These are phyloP conservation scores for Carassius auratus DNA, from an alignment of 2,113 vertebrate species.

Conservation along the genomic window DNA sequence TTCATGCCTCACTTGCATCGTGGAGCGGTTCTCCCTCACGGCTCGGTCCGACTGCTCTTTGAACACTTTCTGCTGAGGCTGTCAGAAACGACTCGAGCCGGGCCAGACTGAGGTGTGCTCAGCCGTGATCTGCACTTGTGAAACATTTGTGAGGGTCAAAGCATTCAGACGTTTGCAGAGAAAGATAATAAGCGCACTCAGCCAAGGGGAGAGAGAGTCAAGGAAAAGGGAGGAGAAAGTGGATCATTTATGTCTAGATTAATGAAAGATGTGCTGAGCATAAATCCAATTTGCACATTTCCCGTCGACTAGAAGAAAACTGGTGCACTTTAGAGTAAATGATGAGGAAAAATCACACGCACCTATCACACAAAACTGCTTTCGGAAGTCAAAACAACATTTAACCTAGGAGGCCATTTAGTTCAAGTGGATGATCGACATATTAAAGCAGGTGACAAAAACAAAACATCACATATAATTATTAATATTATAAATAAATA, in stretches of 20 bases:
- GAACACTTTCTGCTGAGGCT: conserved; percentile 34
- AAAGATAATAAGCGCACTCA: conserved; percentile 2
- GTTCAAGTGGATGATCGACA: conserved; percentile 1
- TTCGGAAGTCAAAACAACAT: neutral
- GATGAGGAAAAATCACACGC: neutral
- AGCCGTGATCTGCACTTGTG: conserved; percentile 38
- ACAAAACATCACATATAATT: neutral
- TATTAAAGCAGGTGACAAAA: neutral
- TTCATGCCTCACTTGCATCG: conserved; percentile 43
- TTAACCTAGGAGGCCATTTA: neutral
- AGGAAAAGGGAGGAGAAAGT: neutral
- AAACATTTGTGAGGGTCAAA: conserved; percentile 25
- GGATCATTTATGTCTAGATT: conserved; percentile 6
- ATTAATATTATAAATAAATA: too few relatives aligned
- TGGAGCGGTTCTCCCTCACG: conserved; percentile 27
- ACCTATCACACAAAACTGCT: neutral
- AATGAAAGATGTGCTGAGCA: neutral
- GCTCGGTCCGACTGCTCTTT: conserved; percentile 11
- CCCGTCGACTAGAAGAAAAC: neutral
- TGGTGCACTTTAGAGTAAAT: neutral
- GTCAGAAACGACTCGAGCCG: neutral
- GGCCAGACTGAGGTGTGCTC: conserved; percentile 18
- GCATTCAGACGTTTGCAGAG: neutral
- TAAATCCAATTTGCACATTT: neutral
- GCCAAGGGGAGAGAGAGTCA: neutral